Evolutionary conservation across 2,113 vertebrate genomes (phyloP), one percentile per base, ranked within the genome.

Genomic region (Alouatta palliata): DNA sequence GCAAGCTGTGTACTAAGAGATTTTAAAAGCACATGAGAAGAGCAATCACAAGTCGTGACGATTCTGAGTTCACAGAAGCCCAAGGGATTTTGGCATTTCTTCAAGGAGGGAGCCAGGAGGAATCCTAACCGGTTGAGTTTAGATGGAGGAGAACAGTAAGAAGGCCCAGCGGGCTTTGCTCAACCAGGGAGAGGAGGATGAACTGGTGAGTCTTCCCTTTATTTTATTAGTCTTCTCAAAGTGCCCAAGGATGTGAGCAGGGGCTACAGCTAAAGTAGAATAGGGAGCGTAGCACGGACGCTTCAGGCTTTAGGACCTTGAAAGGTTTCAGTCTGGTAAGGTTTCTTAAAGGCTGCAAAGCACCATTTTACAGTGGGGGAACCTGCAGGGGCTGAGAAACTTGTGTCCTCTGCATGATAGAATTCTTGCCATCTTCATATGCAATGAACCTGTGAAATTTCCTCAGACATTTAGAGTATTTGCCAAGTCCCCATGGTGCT

Each of bases 101-200:
- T 32, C 32, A 27, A n/a, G 2, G 16, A 49, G 0, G 40, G 8
- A 5, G 43, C 32, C 84, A 82, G 47, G 21, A 75, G 30, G 0
- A 13, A n/a, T 5, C 14, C 32, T 56, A 13, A 25, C 52, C 12
- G 0, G 13, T 80, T 37, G 27, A 8, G 20, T 64, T 32, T n/a
- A 40, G 47, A 98, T 98, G 98, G 98, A 97, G 61, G 75, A 84
- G 37, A 90, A 84, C n/a, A 20, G 45, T 7, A 73, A 75, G 82
- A 92, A 95, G 30, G 90, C 95, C 27, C 98, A 97, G 4, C 90
- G 20, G 80, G 95, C 80, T 79, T 79, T 98, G 92, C 98, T 99
- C 88, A 98, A 98, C 68, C 80, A 96, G 56, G 98, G 95, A 82
- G 98, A 98, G 49, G 98, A 98, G 77, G 97, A 98, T 13, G 98